Conservation (phyloP, 2,113 vertebrate species). For the Cyanoramphus novaezelandiae region DNA sequence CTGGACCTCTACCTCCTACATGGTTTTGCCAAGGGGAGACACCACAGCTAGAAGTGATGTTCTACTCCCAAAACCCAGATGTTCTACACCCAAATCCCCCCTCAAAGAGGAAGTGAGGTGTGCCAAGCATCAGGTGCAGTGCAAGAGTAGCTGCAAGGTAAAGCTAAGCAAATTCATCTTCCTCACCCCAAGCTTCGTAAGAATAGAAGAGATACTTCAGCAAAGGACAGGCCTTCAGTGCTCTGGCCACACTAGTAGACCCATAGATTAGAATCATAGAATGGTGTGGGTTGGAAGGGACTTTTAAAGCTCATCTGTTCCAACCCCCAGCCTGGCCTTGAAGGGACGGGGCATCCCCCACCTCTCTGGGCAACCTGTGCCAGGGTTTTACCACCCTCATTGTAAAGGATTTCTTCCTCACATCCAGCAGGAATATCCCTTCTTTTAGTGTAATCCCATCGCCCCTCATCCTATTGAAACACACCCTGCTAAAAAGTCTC, state of each 20-base stretch:
- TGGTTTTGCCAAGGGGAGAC: not conserved
- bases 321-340: not conserved
- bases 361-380: not conserved
- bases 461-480: not conserved
- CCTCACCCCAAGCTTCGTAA: not conserved
- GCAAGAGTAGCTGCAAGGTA: not conserved
- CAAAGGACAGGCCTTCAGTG: not conserved
- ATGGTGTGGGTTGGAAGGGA: not conserved
- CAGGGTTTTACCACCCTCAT: not conserved
- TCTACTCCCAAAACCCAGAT: not conserved
- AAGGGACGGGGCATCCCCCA: not conserved
- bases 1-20: not conserved
- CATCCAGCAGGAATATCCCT: not conserved
- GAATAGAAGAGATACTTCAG: not conserved
- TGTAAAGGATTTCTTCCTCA: not conserved
- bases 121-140: not conserved
- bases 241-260: not conserved
- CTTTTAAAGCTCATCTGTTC: not conserved
- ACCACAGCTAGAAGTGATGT: not conserved
- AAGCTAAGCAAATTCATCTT: not conserved
- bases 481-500: not conserved
- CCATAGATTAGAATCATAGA: not conserved
- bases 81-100: too few relatives aligned
- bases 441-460: not conserved
- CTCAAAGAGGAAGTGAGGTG: not conserved